phyloP scores from a whole-genome alignment of 2,888 invertebrate species.

The Camponotus fellah region DNA sequence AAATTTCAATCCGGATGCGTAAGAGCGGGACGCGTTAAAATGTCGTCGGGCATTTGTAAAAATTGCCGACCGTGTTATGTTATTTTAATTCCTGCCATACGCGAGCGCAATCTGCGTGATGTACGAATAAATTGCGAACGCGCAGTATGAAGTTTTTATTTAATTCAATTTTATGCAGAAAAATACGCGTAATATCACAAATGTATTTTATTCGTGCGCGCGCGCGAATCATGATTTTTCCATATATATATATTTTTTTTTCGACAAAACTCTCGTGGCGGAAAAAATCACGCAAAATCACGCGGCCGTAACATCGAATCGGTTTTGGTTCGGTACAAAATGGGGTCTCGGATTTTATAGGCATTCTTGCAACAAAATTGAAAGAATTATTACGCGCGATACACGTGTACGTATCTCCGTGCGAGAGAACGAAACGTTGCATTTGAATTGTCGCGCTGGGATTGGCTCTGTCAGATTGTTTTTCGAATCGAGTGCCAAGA shows the following conservation, averaged over 20 bases:
- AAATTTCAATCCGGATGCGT: slow-evolving; percentile 73
- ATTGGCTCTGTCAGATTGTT: slow-evolving; percentile 53
- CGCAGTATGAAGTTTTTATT: slow-evolving; percentile 28
- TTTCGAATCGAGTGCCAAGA: slow-evolving; percentile 53
- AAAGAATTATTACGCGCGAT: slow-evolving; percentile 45
- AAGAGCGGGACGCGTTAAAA: slow-evolving; percentile 50
- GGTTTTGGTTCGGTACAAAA: slow-evolving; percentile 12
- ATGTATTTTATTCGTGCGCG: background rate
- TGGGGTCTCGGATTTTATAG: slow-evolving; percentile 6
- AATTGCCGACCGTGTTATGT: slow-evolving; percentile 39
- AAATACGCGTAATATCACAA: slow-evolving; percentile 29
- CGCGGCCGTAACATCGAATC: slow-evolving; percentile 17
- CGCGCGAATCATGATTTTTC: slow-evolving; percentile 16
- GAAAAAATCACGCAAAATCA: background rate
- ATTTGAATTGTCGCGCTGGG: slow-evolving; percentile 38
- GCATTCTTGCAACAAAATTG: slow-evolving; percentile 26
- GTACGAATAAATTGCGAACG: slow-evolving; percentile 50
- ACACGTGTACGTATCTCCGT: slow-evolving; percentile 37
- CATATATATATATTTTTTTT: slow-evolving; percentile 17
- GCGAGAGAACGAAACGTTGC: background rate
- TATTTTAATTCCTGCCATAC: slow-evolving; percentile 45
- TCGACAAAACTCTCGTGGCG: background rate
- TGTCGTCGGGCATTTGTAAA: slow-evolving; percentile 49
- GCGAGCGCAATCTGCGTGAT: slow-evolving; percentile 43
- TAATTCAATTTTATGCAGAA: slow-evolving; percentile 43